Base-by-base conservation (phyloP, 1,140 invertebrate species). In the Drosophila kikkawai region DNA sequence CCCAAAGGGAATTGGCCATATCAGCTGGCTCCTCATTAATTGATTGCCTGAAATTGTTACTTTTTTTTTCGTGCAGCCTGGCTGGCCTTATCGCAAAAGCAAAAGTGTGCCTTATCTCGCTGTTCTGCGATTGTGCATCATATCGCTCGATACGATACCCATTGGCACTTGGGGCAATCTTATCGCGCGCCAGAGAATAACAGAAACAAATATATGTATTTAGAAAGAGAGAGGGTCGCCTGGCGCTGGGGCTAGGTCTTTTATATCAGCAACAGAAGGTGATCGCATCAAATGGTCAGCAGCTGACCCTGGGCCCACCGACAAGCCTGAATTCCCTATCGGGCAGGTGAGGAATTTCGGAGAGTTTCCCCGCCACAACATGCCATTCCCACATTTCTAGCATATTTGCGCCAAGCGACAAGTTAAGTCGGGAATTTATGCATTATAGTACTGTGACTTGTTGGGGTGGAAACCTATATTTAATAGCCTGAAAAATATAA, bases 1-100 rank as follows among this genome's bases (percentile, higher is more conserved):
- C 57, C 67, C 57, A 44, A 47, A 64, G 64, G 71, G 53, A 50
- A 42, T 73, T n/a, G 69, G 64, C 68, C 68, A 44, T 87, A 86
- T 86, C 82, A 84, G 82, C 58, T 70, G 74, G 61, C 63, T 53
- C 37, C 60, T 56, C 80, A 90, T 88, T 90, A 88, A 88, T 88
- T 88, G 84, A 88, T 88, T 87, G 74, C 83, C 82, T 61, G 65
- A 70, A 83, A 88, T 83, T 87, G 77, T 78, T 53, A 19, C 32
- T 13, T 4, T 36, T 53, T 44, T 36, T 34, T 53, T 55, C 19
- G 26, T 77, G 58, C 65, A 42, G 50, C 47, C 58, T 29, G 59
- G 59, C 65, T 29, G 47, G 48, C 48, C 64, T 79, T 64, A 76
- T 50, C 53, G 60, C 61, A 65, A 81, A 78, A 59, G 69, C 75